Evolutionary conservation across 1,140 invertebrate species (phyloP).

Genomic region (Platyscapa corneri): DNA sequence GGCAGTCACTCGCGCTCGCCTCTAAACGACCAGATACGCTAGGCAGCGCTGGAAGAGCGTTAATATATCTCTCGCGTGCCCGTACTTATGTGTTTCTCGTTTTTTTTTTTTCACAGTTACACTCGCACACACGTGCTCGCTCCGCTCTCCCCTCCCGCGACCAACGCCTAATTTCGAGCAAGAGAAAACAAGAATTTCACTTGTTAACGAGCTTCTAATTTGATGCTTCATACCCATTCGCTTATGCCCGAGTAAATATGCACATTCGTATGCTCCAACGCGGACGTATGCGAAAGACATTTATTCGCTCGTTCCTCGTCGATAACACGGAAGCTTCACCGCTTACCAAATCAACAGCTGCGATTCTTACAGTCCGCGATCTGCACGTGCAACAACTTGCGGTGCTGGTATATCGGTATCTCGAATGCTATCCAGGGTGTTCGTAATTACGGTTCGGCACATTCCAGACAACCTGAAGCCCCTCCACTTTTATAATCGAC

Average conservation of each 20-base stretch:
- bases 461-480: too few relatives aligned
- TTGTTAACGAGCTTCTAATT: slow-evolving; percentile 16
- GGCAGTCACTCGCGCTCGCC: neutral
- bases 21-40: slow-evolving; percentile 58
- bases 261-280: neutral
- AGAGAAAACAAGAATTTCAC: slow-evolving; percentile 20
- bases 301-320: neutral
- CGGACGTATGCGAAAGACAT: neutral
- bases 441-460: too few relatives aligned
- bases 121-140: neutral
- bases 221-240: neutral
- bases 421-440: neutral
- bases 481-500: neutral
- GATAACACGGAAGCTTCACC: neutral
- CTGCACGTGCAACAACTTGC: too few relatives aligned
- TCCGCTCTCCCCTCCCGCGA: neutral
- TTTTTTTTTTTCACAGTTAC: neutral
- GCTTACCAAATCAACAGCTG: too few relatives aligned
- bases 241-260: neutral
- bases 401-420: neutral
- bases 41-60: slow-evolving; percentile 30
- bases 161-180: slow-evolving; percentile 4
- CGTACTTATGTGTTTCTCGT: neutral
- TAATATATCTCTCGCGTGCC: slow-evolving; percentile 21
- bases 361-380: too few relatives aligned